Percentiles rank a stretch among this genome's conserved stretches.
phyloP scores from a whole-genome alignment of 2,113 vertebrate species.

The Orthochromis malagaraziensis region DNA sequence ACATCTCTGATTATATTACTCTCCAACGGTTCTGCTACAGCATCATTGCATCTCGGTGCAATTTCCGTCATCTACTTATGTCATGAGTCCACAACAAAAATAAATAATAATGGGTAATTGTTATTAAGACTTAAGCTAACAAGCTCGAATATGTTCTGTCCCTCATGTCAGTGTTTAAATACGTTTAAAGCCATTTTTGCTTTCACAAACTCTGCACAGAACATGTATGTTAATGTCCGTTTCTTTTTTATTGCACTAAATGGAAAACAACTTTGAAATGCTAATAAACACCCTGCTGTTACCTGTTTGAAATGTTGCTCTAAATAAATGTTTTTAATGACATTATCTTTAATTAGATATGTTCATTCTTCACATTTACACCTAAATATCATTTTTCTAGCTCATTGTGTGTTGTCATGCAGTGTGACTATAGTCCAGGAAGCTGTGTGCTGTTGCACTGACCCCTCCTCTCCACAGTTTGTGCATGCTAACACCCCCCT shows the following conservation, averaged over 20 bases:
- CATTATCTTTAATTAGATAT: not conserved
- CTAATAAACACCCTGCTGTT: constrained; percentile 28
- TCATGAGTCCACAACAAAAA: not conserved
- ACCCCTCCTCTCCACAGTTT: constrained; percentile 69
- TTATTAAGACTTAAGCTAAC: not conserved
- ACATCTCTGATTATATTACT: not conserved
- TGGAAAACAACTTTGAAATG: not conserved
- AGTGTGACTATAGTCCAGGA: not conserved
- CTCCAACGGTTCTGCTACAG: not conserved
- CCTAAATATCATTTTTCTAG: not conserved
- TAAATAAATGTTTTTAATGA: not conserved
- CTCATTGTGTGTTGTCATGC: not conserved
- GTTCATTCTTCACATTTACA: not conserved
- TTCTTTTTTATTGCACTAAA: constrained; percentile 18
- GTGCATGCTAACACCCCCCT: constrained; percentile 79
- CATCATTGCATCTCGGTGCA: not conserved
- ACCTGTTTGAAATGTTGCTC: not conserved
- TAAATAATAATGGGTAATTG: not conserved
- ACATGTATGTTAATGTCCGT: not conserved
- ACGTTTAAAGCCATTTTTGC: not conserved
- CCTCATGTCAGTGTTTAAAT: not conserved
- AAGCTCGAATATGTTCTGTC: not conserved
- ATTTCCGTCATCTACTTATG: not conserved
- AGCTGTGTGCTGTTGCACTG: not conserved
- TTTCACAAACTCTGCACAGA: not conserved